Base-by-base conservation (phyloP, 2,113 vertebrate species). In the Datnioides undecimradiatus region DNA sequence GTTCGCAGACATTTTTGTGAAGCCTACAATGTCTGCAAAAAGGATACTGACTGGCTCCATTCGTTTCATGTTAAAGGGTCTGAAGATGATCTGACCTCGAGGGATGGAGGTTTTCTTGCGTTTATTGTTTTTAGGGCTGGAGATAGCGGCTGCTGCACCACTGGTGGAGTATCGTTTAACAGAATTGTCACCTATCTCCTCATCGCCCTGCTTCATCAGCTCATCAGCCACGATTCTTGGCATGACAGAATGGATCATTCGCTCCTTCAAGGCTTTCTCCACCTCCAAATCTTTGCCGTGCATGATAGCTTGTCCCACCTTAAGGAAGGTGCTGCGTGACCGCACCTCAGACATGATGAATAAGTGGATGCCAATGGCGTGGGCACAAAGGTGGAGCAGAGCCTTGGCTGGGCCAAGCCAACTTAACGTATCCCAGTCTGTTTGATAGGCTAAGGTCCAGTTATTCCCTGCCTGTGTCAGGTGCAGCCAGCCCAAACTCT, bases 201-300 rank as follows among this genome's bases (percentile, higher is more conserved):
- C 98, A 16, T 99, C 98, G 0, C 98, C 97, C 87, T 98, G 98
- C 87, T 96, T 98, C 98, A 99, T 97, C 80, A 99, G 91, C 79
- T 99, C 97, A 62, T 99, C 97, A 0, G 98, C 98, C 79, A 99
- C 98, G 38, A 96, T 92, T 87, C 96, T 94, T 31, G 98, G 98
- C 98, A 99, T 99, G 77, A 99, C 98, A 0, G 98, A 99, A 88
- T 99, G 98, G 93, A 99, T 99, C 98, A 99, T 99, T 65, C 98
- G 94, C 93, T 99, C 98, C 92, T 99, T 99, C 78, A 99, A 94
- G 46, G 97, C 98, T 93, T 99, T 99, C 91, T 99, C 98, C 71
- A 99, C 98, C 88, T 99, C 98, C 90, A 99, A 94, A 85, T 99
- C 98, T 88, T 99, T 99, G 36, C 98, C 98, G 0, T 99, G 98